Base-by-base conservation (phyloP, 2,113 vertebrate genomes). In the Sorex araneus region DNA sequence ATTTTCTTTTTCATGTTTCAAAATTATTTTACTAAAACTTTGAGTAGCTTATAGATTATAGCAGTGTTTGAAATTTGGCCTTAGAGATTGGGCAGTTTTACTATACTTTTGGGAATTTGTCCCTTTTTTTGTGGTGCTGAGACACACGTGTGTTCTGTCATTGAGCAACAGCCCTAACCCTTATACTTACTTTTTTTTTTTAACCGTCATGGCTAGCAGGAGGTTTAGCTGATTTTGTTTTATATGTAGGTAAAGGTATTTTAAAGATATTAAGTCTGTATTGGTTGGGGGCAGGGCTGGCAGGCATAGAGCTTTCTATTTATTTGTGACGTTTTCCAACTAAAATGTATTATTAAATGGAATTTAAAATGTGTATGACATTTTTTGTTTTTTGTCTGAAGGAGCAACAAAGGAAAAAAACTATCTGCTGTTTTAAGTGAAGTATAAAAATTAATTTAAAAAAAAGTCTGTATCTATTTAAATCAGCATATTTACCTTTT, bases 1-100 rank as follows among this genome's bases (percentile, higher is more conserved):
- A 77, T 34, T 27, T 69, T 70, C 32, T 86, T 94, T 89, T 57
- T 25, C 40, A 47, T 90, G 70, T 9, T 79, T 86, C 11, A 94
- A 54, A 93, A 87, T 75, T 93, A 57, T 77, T 90, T 75, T 95
- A 60, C 73, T 91, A 89, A 94, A 84, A 27, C 54, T 79, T 40
- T 66, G 47, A 83, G 45, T 54, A 16, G 66, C 71, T 86, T 60
- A 74, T 74, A 70, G 82, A 90, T 57, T 94, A 87, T 34, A 8
- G 45, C 45, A 34, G 11, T 76, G 67, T 84, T 82, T 87, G 47
- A 92, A 30, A 89, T 82, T 81, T 77, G 73, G 63, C 43, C 92
- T 0, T 11, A 50, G 71, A 76, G 25, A 83, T 28, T 66, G 28
- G 40, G 90, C 45, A 54, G 28, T 23, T 60, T 76, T 77, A 92